Percentiles rank a stretch among this genome's conserved stretches.
Conservation (phyloP, 1,140 invertebrate genomes). For the Tetragonula clypearis region DNA sequence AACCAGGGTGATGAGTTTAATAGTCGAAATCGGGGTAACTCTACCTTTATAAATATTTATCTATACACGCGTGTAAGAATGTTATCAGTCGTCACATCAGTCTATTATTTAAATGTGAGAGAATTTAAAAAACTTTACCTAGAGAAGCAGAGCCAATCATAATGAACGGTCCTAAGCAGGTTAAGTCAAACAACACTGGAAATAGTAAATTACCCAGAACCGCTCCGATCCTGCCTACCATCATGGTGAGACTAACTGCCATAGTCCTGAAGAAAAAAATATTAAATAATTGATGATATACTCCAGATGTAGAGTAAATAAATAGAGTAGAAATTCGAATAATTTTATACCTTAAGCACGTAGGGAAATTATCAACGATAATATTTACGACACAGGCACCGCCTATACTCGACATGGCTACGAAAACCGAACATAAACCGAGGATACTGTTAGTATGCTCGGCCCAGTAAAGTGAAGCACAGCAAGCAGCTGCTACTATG, state of each 20-base stretch:
- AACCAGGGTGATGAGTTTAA: too few species aligned
- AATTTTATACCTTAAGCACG: constrained; percentile 69
- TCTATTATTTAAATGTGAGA: not conserved
- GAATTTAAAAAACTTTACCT: constrained; percentile 57
- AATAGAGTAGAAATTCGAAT: not conserved
- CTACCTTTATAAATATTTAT: too few species aligned
- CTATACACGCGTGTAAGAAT: not conserved
- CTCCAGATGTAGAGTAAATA: too few species aligned
- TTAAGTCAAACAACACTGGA: constrained; percentile 75
- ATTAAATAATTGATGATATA: constrained; percentile 4
- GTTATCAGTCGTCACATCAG: not conserved
- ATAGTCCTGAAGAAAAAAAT: constrained; percentile 76
- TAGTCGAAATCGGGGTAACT: too few species aligned
- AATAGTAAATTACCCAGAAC: constrained; percentile 79
- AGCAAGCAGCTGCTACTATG: constrained; percentile 70
- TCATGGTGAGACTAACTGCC: constrained; percentile 78
- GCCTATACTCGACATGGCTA: constrained; percentile 75
- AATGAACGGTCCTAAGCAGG: constrained; percentile 75
- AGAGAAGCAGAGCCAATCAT: constrained; percentile 76
- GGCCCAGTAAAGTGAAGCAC: constrained; percentile 74
- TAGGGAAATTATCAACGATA: constrained; percentile 77
- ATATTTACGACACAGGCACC: constrained; percentile 74
- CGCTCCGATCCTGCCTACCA: constrained; percentile 77
- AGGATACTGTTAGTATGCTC: constrained; percentile 71
- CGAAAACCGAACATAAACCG: constrained; percentile 74